A percentile compares a stretch with the other conserved stretches of the same genome.
Conservation (phyloP, 2,888 invertebrate species). For the Meloe dianella region DNA sequence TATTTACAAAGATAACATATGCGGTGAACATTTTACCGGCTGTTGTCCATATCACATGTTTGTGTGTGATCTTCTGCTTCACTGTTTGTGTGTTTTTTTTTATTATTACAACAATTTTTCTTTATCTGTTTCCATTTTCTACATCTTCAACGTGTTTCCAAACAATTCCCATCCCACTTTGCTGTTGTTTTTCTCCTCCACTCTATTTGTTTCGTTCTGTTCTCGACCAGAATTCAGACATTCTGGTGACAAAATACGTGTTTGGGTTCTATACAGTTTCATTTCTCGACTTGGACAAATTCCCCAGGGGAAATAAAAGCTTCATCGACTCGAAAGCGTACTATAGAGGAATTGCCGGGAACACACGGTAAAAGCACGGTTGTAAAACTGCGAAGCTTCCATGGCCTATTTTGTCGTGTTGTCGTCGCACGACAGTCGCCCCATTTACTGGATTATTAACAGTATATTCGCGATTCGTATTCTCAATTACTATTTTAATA, state of each 20-base stretch:
- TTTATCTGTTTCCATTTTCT: background rate
- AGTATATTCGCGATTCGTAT: constrained; percentile 38
- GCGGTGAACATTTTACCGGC: constrained; percentile 20
- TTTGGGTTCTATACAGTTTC: constrained; percentile 55
- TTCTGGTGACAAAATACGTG: constrained; percentile 55
- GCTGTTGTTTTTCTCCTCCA: constrained; percentile 31
- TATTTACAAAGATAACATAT: constrained; percentile 33
- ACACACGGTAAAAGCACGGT: constrained; percentile 49
- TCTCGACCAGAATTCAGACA: constrained; percentile 44
- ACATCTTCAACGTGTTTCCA: background rate
- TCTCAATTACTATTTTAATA: constrained; percentile 31
- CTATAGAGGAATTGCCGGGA: constrained; percentile 56
- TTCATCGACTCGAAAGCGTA: constrained; percentile 55
- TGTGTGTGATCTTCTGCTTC: background rate
- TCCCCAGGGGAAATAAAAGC: constrained; percentile 59
- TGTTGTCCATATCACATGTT: background rate
- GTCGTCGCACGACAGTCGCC: constrained; percentile 46
- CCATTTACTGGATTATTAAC: constrained; percentile 58
- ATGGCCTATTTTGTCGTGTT: constrained; percentile 50
- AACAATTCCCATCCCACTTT: constrained; percentile 17
- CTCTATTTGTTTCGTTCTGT: constrained; percentile 36
- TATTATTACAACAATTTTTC: background rate
- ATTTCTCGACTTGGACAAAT: constrained; percentile 53
- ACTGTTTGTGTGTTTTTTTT: background rate
- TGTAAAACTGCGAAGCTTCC: constrained; percentile 51